Evolutionary conservation across 2,888 invertebrate genomes (phyloP).

Genomic region (Heterodera filipjevi): DNA sequence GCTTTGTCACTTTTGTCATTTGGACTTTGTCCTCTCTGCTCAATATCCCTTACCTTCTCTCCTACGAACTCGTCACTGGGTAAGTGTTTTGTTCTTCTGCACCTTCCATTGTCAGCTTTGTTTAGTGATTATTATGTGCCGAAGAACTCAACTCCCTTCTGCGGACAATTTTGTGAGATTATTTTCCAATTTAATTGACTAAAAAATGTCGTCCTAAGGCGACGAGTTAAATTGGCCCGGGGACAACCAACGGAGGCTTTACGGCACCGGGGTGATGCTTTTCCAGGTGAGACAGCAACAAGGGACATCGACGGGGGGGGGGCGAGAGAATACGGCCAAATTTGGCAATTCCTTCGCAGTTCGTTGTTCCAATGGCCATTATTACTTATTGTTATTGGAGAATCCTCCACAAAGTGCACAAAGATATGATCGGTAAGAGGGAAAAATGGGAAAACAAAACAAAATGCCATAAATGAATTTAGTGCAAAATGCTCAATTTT

Average conservation of each 20-base stretch:
- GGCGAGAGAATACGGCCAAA: not conserved
- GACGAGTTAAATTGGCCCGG: conserved; percentile 76
- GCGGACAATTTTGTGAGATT: conserved; percentile 25
- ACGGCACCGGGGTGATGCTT: conserved; percentile 71
- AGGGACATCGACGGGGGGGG: not conserved
- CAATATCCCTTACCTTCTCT: conserved; percentile 63
- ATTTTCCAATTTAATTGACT: not conserved
- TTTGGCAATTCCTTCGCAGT: conserved; percentile 44
- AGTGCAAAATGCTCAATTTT: conserved; percentile 61
- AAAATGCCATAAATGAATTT: not conserved
- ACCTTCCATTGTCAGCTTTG: not conserved
- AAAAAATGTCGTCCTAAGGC: not conserved
- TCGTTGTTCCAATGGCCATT: conserved; percentile 62
- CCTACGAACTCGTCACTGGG: conserved; percentile 66
- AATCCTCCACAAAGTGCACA: conserved; percentile 60
- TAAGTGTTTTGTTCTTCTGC: conserved; percentile 68
- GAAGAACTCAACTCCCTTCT: conserved; percentile 48
- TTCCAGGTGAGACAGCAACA: conserved; percentile 45
- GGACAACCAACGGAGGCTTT: conserved; percentile 77
- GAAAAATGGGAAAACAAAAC: not conserved
- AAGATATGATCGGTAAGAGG: conserved; percentile 56
- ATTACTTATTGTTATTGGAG: conserved; percentile 64
- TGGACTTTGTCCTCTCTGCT: conserved; percentile 60
- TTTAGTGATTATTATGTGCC: conserved; percentile 41
- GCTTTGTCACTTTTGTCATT: conserved; percentile 53